Percentiles rank a stretch among this genome's conserved stretches.
phyloP scores from a whole-genome alignment of 2,888 invertebrate genomes.

The Polymixis lichenea region DNA sequence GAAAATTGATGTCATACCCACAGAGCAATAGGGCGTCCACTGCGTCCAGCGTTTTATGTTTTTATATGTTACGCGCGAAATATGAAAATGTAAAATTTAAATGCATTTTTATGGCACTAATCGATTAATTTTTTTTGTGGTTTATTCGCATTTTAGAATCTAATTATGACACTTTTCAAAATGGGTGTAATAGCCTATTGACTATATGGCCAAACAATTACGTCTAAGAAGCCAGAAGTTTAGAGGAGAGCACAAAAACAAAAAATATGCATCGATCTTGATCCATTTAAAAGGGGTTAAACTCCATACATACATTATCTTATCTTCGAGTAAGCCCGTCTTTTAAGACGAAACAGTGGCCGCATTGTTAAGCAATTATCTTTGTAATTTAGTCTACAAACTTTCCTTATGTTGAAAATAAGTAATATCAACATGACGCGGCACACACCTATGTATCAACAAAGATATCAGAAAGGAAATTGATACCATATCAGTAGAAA shows the following conservation, averaged over 20 bases:
- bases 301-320: slow-evolving; percentile 21
- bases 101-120: no score
- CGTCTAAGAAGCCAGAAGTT: neutral
- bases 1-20: no score
- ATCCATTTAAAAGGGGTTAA: slow-evolving; percentile 6
- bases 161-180: no score
- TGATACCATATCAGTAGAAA: slow-evolving; percentile 37
- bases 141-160: no score
- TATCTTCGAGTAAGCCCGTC: slow-evolving; percentile 5
- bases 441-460: neutral
- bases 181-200: no score
- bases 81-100: no score
- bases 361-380: neutral
- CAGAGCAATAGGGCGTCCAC: no score
- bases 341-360: neutral
- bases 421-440: slow-evolving; percentile 14
- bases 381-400: slow-evolving; percentile 10
- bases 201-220: neutral
- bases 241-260: neutral
- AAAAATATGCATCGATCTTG: neutral
- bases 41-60: no score
- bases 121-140: no score
- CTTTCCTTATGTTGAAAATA: neutral
- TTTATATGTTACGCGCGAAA: no score
- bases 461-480: slow-evolving; percentile 39